A percentile compares a stretch with the other conserved stretches of the same genome.
These are phyloP conservation scores for Sminthurides aquaticus DNA, from an alignment of 2,888 invertebrate species.

Conservation along the genomic window DNA sequence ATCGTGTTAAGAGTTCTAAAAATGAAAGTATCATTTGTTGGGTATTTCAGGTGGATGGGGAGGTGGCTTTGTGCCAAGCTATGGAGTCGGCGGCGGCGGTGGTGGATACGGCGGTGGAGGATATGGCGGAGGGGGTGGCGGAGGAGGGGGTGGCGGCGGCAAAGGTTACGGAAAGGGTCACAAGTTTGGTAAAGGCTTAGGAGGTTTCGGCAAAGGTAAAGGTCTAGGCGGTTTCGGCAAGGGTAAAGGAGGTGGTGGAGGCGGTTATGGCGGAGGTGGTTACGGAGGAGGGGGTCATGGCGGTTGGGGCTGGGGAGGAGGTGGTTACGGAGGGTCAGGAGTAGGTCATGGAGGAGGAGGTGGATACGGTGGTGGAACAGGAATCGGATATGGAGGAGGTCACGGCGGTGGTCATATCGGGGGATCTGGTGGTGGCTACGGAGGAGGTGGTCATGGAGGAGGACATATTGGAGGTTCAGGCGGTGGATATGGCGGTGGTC, in stretches of 20 bases:
- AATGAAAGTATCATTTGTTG: neutral
- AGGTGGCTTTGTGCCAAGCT: neutral
- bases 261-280: neutral
- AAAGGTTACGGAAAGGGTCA: too few species aligned
- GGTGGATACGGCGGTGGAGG: too few species aligned
- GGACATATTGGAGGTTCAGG: too few species aligned
- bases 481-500: too few species aligned
- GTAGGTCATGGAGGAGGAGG: neutral
- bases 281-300: neutral
- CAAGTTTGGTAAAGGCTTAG: neutral
- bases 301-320: neutral
- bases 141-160: conserved; percentile 8
- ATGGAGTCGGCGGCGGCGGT: neutral
- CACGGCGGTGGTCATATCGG: neutral
- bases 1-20: neutral
- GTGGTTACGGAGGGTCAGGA: neutral
- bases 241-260: neutral
- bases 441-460: neutral
- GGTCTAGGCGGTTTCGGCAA: neutral
- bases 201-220: too few species aligned
- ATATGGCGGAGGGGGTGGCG: neutral
- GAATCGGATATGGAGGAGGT: conserved; percentile 1
- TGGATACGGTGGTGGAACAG: conserved; percentile 2
- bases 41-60: neutral
- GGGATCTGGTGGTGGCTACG: neutral